phyloP scores from a whole-genome alignment of 2,113 vertebrate species.

The Prolemur simus region DNA sequence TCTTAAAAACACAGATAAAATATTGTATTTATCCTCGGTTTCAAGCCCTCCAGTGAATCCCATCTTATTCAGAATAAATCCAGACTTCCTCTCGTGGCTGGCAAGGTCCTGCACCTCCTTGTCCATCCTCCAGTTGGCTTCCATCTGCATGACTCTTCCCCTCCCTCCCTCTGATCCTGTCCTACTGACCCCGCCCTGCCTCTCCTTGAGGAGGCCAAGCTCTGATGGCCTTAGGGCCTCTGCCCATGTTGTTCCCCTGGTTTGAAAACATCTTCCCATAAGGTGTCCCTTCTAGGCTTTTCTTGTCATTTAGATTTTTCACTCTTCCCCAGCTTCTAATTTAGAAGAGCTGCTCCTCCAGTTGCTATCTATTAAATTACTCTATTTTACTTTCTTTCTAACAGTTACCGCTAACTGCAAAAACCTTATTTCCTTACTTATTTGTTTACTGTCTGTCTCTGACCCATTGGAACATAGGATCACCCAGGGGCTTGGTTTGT shows the following conservation, averaged over 20 bases:
- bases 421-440: background rate
- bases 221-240: background rate
- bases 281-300: background rate
- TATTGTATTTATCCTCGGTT: background rate
- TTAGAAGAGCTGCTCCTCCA: background rate
- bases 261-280: background rate
- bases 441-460: background rate
- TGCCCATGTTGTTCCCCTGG: background rate
- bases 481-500: too few relatives aligned
- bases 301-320: background rate
- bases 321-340: background rate
- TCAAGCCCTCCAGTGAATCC: background rate
- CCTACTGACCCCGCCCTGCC: background rate
- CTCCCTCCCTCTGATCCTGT: background rate
- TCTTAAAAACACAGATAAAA: background rate
- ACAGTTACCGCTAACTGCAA: background rate
- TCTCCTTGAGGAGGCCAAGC: background rate
- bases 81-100: background rate
- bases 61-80: background rate
- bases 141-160: accelerated
- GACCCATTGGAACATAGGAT: background rate
- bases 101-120: background rate
- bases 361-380: background rate
- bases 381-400: background rate
- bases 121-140: background rate